Conservation (phyloP, 2,888 invertebrate genomes). For the Lissonota sp. region DNA sequence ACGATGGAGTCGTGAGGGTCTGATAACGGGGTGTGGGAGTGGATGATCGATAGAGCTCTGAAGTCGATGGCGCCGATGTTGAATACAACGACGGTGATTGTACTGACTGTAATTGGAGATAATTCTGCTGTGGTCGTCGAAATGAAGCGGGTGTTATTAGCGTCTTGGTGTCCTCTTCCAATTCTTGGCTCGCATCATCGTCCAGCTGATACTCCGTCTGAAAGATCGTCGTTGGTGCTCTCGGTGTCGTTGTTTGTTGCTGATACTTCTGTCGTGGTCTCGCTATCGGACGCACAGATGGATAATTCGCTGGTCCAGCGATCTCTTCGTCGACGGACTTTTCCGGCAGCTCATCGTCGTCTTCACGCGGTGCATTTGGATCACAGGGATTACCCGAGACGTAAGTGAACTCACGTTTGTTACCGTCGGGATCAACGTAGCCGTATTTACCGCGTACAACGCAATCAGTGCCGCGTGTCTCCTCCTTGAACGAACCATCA, state of each 20-base stretch:
- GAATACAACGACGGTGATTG: slow-evolving; percentile 77
- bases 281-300: slow-evolving; percentile 84
- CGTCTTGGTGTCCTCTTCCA: slow-evolving; percentile 86
- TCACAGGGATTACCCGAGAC: slow-evolving; percentile 94
- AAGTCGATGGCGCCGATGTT: slow-evolving; percentile 81
- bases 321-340: slow-evolving; percentile 86
- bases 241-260: slow-evolving; percentile 82
- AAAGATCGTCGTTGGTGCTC: slow-evolving; percentile 88
- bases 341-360: slow-evolving; percentile 84
- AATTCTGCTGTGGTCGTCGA: slow-evolving; percentile 82
- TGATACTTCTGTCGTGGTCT: slow-evolving; percentile 84
- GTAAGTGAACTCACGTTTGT: slow-evolving; percentile 94
- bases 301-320: slow-evolving; percentile 87
- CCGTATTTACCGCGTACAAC: slow-evolving; percentile 95
- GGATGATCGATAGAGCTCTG: slow-evolving; percentile 83
- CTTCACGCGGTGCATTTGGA: slow-evolving; percentile 91
- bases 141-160: slow-evolving; percentile 82
- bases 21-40: slow-evolving; percentile 87
- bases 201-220: slow-evolving; percentile 87
- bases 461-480: slow-evolving; percentile 93
- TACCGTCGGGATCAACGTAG: slow-evolving; percentile 94
- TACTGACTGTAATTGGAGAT: slow-evolving; percentile 72
- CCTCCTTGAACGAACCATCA: slow-evolving; percentile 94
- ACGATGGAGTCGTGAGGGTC: slow-evolving; percentile 87
- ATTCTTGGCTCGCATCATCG: slow-evolving; percentile 86